phyloP scores from a whole-genome alignment of 2,797 vertebrate genomes.

The Falco columbarius region DNA sequence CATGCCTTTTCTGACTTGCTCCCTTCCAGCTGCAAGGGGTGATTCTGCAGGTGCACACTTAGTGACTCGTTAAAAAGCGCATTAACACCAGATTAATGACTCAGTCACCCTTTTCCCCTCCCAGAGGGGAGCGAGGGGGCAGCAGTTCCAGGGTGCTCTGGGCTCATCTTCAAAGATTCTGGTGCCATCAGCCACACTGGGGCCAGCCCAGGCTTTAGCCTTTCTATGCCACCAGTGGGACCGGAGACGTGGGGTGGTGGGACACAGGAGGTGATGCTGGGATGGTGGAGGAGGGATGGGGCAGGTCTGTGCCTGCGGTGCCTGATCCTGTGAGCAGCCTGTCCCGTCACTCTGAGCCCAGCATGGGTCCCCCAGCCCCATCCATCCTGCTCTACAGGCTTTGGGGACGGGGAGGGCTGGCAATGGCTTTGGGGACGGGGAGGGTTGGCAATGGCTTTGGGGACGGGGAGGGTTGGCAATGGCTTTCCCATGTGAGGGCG shows the following conservation, averaged over 20 bases:
- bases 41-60: not conserved
- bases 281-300: not conserved
- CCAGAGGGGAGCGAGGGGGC: not conserved
- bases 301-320: not conserved
- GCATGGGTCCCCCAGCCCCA: rapidly evolving
- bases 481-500: not conserved
- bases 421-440: not conserved
- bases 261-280: rapidly evolving
- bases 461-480: rapidly evolving
- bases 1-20: not conserved
- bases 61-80: not conserved
- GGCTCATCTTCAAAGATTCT: not conserved
- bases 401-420: not conserved
- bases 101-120: not conserved
- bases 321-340: not conserved
- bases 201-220: not conserved
- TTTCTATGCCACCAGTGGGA: not conserved
- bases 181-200: rapidly evolving
- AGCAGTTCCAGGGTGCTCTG: not conserved
- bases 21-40: not conserved
- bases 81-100: conserved; percentile 4
- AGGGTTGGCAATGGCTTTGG: not conserved
- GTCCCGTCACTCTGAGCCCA: not conserved
- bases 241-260: rapidly evolving
- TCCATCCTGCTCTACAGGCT: not conserved